Conservation (phyloP, 2,113 vertebrate species). For the Picathartes gymnocephalus region DNA sequence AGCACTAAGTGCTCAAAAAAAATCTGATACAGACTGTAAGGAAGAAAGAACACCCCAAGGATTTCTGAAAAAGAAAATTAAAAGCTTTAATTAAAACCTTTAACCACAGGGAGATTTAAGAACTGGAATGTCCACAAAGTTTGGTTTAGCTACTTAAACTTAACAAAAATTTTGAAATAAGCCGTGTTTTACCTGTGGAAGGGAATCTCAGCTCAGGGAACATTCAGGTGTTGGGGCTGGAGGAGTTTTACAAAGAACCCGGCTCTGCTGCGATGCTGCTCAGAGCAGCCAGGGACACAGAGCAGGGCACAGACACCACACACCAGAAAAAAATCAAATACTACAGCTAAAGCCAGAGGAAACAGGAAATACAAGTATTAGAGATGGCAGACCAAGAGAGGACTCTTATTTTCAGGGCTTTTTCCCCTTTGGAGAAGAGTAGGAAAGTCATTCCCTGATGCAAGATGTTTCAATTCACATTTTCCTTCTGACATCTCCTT, state of each 20-base stretch:
- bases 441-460: not conserved
- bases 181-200: not conserved
- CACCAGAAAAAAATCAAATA: rapidly evolving
- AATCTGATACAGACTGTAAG: no score
- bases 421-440: not conserved
- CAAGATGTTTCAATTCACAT: constrained; percentile 27
- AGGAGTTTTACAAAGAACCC: not conserved
- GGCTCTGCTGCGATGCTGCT: not conserved
- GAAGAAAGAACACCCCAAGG: not conserved
- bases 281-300: rapidly evolving
- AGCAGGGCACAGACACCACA: not conserved
- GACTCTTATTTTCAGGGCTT: not conserved
- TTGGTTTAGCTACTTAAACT: not conserved
- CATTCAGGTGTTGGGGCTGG: not conserved
- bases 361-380: not conserved
- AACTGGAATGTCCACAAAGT: not conserved
- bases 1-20: not conserved
- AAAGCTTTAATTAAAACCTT: not conserved
- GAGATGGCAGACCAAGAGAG: not conserved
- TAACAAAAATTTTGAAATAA: not conserved
- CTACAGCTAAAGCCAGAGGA: not conserved
- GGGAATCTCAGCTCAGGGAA: not conserved
- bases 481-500: not conserved
- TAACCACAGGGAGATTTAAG: not conserved
- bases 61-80: not conserved